phyloP scores from a whole-genome alignment of 2,888 invertebrate species.

The Parthenolecanium corni region DNA sequence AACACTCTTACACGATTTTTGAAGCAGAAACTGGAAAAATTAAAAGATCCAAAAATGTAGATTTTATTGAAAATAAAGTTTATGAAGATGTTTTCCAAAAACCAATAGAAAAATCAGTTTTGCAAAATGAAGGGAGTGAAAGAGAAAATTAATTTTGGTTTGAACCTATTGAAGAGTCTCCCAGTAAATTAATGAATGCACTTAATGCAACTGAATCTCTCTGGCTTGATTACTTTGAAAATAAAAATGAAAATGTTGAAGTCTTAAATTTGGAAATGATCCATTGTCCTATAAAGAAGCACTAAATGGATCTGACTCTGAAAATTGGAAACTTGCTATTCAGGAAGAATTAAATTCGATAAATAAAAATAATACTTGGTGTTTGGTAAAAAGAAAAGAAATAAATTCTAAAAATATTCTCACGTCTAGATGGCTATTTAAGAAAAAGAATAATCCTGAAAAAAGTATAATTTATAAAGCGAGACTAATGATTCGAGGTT shows the following conservation, averaged over 20 bases:
- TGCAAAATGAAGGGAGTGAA: constrained; percentile 11
- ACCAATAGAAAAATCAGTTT: neutral
- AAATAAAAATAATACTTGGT: constrained; percentile 5
- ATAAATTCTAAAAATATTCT: constrained; percentile 1
- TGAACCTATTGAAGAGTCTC: neutral
- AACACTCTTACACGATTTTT: neutral
- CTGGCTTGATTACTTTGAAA: neutral
- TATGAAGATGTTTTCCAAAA: too few species aligned
- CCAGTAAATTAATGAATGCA: neutral
- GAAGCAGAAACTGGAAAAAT: constrained; percentile 8
- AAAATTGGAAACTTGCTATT: neutral
- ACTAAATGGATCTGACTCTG: too few species aligned
- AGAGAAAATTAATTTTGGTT: constrained; percentile 2
- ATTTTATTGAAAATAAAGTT: neutral
- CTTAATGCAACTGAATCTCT: neutral
- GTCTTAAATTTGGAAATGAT: neutral
- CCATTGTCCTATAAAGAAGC: too few species aligned
- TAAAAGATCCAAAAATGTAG: neutral
- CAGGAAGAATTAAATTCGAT: neutral
- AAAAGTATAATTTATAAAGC: constrained; percentile 6
- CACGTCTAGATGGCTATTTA: constrained; percentile 20
- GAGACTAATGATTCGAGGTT: constrained; percentile 15
- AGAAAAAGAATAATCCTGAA: constrained; percentile 4
- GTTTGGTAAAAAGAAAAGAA: neutral
- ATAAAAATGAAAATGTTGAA: neutral